A percentile compares a stretch with the other conserved stretches of the same genome.
Conservation (phyloP, 2,888 invertebrate species). For the Synergus itoensis region DNA sequence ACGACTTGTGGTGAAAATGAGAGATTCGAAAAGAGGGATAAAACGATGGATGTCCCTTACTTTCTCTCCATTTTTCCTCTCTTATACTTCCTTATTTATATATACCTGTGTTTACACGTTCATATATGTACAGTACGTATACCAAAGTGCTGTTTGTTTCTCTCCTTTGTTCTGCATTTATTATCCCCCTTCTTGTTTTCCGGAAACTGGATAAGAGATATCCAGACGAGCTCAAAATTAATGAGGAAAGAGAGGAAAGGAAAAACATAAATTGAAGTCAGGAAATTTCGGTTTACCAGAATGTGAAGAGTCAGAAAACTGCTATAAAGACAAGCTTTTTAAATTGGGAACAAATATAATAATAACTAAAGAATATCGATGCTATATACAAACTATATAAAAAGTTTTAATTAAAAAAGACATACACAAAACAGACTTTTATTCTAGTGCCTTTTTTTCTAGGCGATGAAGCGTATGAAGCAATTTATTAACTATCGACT, state of each 20-base stretch:
- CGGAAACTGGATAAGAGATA: neutral
- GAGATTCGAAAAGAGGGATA: neutral
- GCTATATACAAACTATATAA: neutral
- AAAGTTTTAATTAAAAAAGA: neutral
- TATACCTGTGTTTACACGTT: neutral
- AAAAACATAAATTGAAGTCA: neutral
- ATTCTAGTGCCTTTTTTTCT: no score
- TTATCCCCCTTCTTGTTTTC: neutral
- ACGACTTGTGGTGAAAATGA: neutral
- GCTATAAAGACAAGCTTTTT: neutral
- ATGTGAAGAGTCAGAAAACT: neutral
- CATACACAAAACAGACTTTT: neutral
- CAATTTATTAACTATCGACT: neutral
- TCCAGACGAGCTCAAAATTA: neutral
- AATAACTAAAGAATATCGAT: no score
- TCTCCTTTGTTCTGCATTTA: neutral
- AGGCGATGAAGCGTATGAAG: neutral
- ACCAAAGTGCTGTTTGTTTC: neutral
- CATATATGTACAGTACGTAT: neutral
- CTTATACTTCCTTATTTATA: neutral
- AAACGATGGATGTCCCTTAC: no score
- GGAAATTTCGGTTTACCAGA: neutral
- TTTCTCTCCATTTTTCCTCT: neutral
- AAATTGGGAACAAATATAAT: no score
- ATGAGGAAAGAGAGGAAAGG: constrained; percentile 11